phyloP scores from a whole-genome alignment of 2,888 invertebrate species.

The Idaea biselata region DNA sequence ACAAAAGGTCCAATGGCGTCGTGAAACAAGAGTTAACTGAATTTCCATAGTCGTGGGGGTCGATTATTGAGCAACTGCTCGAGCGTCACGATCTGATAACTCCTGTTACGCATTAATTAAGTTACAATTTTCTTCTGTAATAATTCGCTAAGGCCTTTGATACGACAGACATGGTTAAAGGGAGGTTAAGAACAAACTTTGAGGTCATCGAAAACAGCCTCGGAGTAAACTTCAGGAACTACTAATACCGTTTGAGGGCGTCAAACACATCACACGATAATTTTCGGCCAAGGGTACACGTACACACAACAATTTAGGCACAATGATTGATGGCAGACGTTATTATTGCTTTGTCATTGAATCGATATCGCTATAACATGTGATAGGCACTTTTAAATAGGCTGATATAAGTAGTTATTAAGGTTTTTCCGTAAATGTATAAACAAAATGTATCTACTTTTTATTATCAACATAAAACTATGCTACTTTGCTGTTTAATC shows the following conservation, averaged over 20 bases:
- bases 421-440: not conserved
- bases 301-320: not conserved
- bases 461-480: not conserved
- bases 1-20: slow-evolving; percentile 45
- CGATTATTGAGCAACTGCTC: slow-evolving; percentile 46
- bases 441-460: not conserved
- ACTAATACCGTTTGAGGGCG: not conserved
- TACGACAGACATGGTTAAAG: not conserved
- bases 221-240: not conserved
- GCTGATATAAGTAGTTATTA: not conserved
- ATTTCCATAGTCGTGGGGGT: slow-evolving; percentile 63
- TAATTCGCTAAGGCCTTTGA: not conserved
- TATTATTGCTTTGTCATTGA: not conserved
- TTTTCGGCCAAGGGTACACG: not conserved
- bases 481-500: not conserved
- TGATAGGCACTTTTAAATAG: not conserved
- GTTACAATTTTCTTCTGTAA: slow-evolving; percentile 37
- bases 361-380: not conserved
- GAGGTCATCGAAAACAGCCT: not conserved
- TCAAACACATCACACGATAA: not conserved
- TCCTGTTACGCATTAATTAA: slow-evolving; percentile 42
- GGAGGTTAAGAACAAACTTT: not conserved
- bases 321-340: not conserved
- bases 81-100: slow-evolving; percentile 46
- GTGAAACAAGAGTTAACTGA: slow-evolving; percentile 54